These are phyloP conservation scores for Candoia aspera DNA, from an alignment of 2,113 vertebrate species.

Conservation along the genomic window DNA sequence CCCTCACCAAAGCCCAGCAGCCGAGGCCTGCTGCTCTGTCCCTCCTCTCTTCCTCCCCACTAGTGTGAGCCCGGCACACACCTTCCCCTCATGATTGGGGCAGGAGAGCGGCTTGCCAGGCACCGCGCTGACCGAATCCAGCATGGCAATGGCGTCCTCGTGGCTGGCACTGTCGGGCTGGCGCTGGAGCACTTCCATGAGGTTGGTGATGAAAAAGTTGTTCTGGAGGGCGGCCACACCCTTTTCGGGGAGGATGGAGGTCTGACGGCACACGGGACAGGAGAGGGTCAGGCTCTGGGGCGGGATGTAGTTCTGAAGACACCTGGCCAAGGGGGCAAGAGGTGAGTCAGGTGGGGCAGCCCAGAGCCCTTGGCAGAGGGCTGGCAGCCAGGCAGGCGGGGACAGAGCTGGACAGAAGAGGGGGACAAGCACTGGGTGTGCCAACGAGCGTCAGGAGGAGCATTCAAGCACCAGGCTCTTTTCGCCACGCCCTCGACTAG, in stretches of 20 bases:
- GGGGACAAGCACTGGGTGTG: rapidly evolving
- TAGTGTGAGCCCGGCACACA: slow-evolving; percentile 41
- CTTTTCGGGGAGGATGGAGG: slow-evolving; percentile 91
- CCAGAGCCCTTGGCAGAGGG: background rate
- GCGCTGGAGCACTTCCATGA: slow-evolving; percentile 93
- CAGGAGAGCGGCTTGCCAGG: slow-evolving; percentile 88
- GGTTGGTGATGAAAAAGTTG: slow-evolving; percentile 97
- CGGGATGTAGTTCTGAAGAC: slow-evolving; percentile 94
- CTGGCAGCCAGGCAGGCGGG: background rate
- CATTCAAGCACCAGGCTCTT: too few species aligned
- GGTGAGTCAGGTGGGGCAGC: background rate
- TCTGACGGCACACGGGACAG: slow-evolving; percentile 93
- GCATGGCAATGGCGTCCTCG: slow-evolving; percentile 64
- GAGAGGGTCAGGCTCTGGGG: slow-evolving; percentile 91
- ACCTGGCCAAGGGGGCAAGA: slow-evolving; percentile 72
- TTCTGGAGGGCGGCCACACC: slow-evolving; percentile 92
- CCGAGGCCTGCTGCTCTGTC: background rate
- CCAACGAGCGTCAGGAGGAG: background rate
- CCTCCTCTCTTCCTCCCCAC: background rate
- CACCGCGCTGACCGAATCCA: slow-evolving; percentile 82
- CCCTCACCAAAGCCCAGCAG: background rate
- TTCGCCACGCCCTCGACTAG: background rate
- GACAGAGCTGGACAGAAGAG: background rate
- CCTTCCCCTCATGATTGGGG: slow-evolving; percentile 95
- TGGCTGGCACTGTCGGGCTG: slow-evolving; percentile 78